Base-by-base conservation (phyloP, 2,113 vertebrate species). In the Hiodon alosoides region DNA sequence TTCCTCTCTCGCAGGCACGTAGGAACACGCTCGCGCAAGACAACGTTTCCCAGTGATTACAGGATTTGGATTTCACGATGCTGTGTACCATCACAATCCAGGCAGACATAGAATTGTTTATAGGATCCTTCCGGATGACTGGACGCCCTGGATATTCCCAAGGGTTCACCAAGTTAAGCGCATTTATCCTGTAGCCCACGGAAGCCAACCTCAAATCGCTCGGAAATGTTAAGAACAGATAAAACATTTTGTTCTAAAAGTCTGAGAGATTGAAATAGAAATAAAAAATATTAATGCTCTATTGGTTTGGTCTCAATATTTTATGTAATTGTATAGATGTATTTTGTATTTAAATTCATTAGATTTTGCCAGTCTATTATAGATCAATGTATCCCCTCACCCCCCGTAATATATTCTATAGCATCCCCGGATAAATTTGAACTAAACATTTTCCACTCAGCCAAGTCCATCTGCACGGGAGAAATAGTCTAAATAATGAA, bases 401-500 rank as follows among this genome's bases (percentile, higher is more conserved):
- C 67, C 58, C 72, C 83, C 85, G 89, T 88, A 86, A 88, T 91
- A 88, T 92, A 96, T 97, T 95, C 95, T 91, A 95, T 94, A 89
- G 94, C 96, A 95, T 94, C 94, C 91, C 93, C 92, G 85, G 93
- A 90, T 95, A 94, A 98, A 97, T 95, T 95, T 93, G 93, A 95
- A 95, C 93, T 88, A 92, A 94, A 94, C 90, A 94, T 95, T 95
- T 97, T 95, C 94, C 94, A 94, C 95, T 97, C 95, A 94, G 91
- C 93, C 31, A 92, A 93, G 84, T 92, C 91, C 91, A 93, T 93
- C 94, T 93, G 92, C 92, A 83, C 87, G 81, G 87, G 87, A 87
- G 91, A 95, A 95, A 94, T 94, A 92, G 95, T 95, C 94, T 95
- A 95, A 96, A 98, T 97, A 96, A 97, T 97, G 95, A 94, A 92